Base-by-base conservation (phyloP, 2,888 invertebrate species). In the Tipula confusa region DNA sequence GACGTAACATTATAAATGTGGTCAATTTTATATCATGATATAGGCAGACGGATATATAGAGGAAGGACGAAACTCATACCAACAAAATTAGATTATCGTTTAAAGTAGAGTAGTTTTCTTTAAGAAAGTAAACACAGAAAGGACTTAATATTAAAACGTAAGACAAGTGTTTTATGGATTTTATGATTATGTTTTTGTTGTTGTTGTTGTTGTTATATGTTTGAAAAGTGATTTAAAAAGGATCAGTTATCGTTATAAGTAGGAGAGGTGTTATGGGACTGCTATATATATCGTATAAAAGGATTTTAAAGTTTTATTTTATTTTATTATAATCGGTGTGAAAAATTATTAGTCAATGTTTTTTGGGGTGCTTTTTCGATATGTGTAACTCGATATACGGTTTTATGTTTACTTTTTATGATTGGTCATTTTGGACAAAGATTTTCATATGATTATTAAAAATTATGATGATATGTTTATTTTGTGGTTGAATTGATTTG, bases 81-180 rank as follows among this genome's bases (percentile, higher is more conserved):
- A 64, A 64, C n/a, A n/a, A 24, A 64, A 64, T 64, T 64, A 64
- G 24, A 64, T 64, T 64, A 24, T 64, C 64, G 64, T 64, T 64
- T 64, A 64, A 64, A 64, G 64, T 64, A 43, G 43, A 43, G 64
- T 48, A 64, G 64, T 64, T 64, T n/a, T 64, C 64, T 64, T 64
- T 24, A 64, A 64, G 64, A 64, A 64, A 64, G 64, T 64, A 64
- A 64, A 64, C 64, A 48, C 48, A 64, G 9, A 64, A 64, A 64
- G 64, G 64, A 64, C 64, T 24, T 64, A 64, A 64, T 64, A 64
- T 64, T 64, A 64, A 64, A 64, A 64, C 64, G 24, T 64, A 64
- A 64, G 64, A 64, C 64, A 64, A 64, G 64, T 64, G 64, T 64
- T 64, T 64, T 64, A 64, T 64, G 64, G 64, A 64, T 64, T 64